Percentiles rank a stretch among this genome's conserved stretches.
phyloP scores from a whole-genome alignment of 1,140 invertebrate species.

The Heliconius congener region DNA sequence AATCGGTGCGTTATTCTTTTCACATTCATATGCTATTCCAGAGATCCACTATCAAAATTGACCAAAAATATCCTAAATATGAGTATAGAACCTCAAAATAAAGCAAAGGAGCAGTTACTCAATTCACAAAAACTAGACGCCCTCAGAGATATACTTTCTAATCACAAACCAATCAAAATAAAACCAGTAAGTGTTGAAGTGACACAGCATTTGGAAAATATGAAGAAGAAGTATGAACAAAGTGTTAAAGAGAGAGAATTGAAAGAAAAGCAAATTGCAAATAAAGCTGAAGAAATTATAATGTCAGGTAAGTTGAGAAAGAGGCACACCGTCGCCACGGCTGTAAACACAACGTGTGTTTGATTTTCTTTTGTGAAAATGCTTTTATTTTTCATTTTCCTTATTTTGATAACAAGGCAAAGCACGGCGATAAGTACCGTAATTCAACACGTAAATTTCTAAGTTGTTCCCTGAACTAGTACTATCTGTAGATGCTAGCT shows the following conservation, averaged over 20 bases:
- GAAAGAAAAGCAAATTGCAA: conserved; percentile 21
- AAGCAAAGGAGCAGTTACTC: conserved; percentile 53
- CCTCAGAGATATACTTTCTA: conserved; percentile 69
- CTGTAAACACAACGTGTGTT: not conserved
- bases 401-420: too few species aligned
- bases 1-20: too few species aligned
- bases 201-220: conserved; percentile 57
- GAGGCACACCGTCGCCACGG: not conserved
- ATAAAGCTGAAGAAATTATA: not conserved
- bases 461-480: too few species aligned
- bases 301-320: not conserved
- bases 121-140: conserved; percentile 72
- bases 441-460: too few species aligned
- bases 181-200: conserved; percentile 76
- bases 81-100: conserved; percentile 67
- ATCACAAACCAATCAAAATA: conserved; percentile 73
- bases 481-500: too few species aligned
- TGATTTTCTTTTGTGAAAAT: not conserved
- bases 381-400: too few species aligned
- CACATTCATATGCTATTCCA: conserved; percentile 41
- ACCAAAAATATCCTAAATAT: conserved; percentile 77
- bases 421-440: too few species aligned
- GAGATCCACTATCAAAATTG: conserved; percentile 71
- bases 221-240: conserved; percentile 63
- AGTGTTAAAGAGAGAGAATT: conserved; percentile 51